Evolutionary conservation across 2,888 invertebrate genomes (phyloP).

Genomic region (Metacarcinus magister): DNA sequence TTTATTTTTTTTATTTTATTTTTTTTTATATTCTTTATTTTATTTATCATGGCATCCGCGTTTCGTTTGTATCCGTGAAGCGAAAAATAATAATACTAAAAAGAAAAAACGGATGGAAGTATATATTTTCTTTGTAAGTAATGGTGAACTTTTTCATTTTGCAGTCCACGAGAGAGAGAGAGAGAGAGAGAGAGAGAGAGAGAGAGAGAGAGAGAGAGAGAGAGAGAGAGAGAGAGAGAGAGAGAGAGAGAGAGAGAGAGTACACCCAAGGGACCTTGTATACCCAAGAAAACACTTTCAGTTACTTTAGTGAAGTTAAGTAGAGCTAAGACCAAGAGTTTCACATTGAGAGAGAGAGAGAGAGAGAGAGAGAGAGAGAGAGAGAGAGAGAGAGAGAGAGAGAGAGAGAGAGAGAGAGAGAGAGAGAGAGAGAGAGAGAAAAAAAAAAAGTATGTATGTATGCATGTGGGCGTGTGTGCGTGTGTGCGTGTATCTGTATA

Average conservation of each 20-base stretch:
- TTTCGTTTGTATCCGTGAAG: not conserved
- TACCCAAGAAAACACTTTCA: not conserved
- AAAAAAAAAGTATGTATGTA: not conserved
- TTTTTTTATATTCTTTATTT: not conserved
- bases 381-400: conserved; percentile 52
- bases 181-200: conserved; percentile 49
- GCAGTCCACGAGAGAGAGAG: conserved; percentile 7
- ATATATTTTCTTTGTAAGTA: not conserved
- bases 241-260: conserved; percentile 46
- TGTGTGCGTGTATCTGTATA: no score
- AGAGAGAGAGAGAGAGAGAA: conserved; percentile 19
- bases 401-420: conserved; percentile 37
- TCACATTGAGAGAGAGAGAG: not conserved
- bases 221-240: conserved; percentile 48
- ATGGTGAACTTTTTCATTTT: not conserved
- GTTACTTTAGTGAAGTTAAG: not conserved
- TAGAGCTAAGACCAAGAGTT: not conserved
- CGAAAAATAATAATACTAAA: not conserved
- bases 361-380: conserved; percentile 36
- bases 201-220: conserved; percentile 53
- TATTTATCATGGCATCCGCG: not conserved
- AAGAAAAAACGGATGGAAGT: not conserved
- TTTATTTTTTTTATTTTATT: not conserved
- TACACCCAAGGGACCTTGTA: not conserved
- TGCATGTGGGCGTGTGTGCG: no score